Percentiles rank a stretch among this genome's conserved stretches.
Evolutionary conservation across 2,888 invertebrate genomes (phyloP).

Genomic region (Eupithecia inturbata): DNA sequence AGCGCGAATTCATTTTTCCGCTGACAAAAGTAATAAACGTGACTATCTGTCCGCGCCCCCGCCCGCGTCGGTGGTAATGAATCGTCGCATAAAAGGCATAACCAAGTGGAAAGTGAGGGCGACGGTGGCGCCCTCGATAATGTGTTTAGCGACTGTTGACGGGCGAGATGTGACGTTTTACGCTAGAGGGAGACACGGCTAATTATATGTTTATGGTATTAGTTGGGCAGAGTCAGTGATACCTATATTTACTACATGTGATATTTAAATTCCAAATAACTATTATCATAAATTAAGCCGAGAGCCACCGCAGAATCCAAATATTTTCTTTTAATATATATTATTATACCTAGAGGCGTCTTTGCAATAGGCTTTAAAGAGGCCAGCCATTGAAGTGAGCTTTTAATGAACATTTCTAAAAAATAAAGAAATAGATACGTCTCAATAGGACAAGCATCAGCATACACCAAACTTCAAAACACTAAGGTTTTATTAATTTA

Average conservation of each 20-base stretch:
- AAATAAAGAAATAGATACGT: not conserved
- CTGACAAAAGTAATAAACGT: slow-evolving; percentile 83
- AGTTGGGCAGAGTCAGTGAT: not conserved
- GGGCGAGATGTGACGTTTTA: slow-evolving; percentile 54
- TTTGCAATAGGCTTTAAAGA: not conserved
- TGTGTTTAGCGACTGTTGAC: slow-evolving; percentile 63
- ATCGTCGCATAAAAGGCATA: slow-evolving; percentile 83
- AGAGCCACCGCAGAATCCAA: not conserved
- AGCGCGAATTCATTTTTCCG: slow-evolving; percentile 81
- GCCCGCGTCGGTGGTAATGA: slow-evolving; percentile 75
- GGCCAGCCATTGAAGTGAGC: not conserved
- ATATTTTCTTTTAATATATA: too few relatives aligned
- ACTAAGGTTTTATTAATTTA: not conserved
- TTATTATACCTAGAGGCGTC: not conserved
- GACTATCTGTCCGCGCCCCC: slow-evolving; percentile 78
- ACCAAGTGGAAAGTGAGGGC: slow-evolving; percentile 79
- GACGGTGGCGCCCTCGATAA: slow-evolving; percentile 56
- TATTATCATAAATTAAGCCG: not conserved
- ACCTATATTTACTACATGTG: not conserved
- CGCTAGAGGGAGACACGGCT: slow-evolving; percentile 33
- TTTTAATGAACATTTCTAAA: not conserved
- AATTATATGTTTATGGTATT: slow-evolving; percentile 48
- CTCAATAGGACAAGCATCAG: not conserved
- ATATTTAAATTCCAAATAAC: not conserved
- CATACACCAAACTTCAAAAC: not conserved